Conservation (phyloP, 2,888 invertebrate species). For the Ennomos fuscantarius region DNA sequence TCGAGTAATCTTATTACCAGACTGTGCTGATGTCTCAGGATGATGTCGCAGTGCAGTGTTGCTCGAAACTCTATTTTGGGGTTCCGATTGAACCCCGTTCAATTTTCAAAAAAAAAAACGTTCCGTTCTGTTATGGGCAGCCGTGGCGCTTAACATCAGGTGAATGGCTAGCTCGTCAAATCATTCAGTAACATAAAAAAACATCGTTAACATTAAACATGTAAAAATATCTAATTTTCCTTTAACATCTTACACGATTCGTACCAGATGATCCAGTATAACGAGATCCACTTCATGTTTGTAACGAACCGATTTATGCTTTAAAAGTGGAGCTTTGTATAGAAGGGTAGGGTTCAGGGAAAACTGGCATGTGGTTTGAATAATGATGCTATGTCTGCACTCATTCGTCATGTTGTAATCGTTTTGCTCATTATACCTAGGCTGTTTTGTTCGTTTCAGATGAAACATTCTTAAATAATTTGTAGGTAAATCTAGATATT, state of each 20-base stretch:
- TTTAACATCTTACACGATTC: constrained; percentile 68
- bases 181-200: too few species aligned
- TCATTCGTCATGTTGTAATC: constrained; percentile 73
- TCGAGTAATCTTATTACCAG: too few species aligned
- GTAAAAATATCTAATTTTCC: constrained; percentile 65
- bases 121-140: too few species aligned
- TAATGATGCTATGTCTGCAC: constrained; percentile 63
- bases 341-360: constrained; percentile 43
- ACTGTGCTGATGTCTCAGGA: too few species aligned
- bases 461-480: too few species aligned
- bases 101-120: too few species aligned
- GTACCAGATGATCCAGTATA: constrained; percentile 56
- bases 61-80: too few species aligned
- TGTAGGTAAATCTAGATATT: too few species aligned
- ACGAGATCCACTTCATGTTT: constrained; percentile 42
- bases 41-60: too few species aligned
- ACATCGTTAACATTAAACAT: constrained; percentile 51
- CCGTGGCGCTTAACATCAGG: too few species aligned
- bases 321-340: constrained; percentile 11
- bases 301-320: not conserved
- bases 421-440: constrained; percentile 66
- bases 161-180: too few species aligned
- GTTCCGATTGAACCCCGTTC: too few species aligned
- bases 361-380: constrained; percentile 63
- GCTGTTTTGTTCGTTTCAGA: not conserved